phyloP scores from a whole-genome alignment of 2,888 invertebrate genomes.

The Unio delphinus region DNA sequence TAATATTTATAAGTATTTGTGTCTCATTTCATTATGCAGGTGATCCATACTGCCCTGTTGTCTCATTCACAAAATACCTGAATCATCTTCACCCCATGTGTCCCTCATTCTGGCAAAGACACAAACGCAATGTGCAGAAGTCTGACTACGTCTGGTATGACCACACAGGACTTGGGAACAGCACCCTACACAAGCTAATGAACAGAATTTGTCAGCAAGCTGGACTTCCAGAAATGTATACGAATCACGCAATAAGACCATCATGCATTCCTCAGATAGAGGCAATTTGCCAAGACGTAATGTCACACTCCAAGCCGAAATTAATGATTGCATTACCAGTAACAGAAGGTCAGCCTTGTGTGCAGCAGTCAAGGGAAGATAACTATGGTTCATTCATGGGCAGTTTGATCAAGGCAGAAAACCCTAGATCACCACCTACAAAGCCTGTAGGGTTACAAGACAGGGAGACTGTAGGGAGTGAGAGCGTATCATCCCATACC shows the following conservation, averaged over 20 bases:
- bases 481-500: too few species aligned
- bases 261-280: constrained; percentile 61
- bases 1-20: too few species aligned
- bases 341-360: too few species aligned
- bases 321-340: too few species aligned
- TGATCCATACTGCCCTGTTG: constrained; percentile 58
- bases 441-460: too few species aligned
- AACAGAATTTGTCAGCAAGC: constrained; percentile 43
- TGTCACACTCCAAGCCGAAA: constrained; percentile 4
- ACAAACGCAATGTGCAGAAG: constrained; percentile 52
- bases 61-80: constrained; percentile 57
- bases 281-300: constrained; percentile 43
- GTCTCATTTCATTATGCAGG: constrained; percentile 29
- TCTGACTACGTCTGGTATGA: constrained; percentile 63
- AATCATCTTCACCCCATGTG: constrained; percentile 64
- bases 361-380: too few species aligned
- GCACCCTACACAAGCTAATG: constrained; percentile 58
- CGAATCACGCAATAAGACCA: constrained; percentile 60
- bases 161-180: constrained; percentile 59
- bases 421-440: too few species aligned
- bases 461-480: too few species aligned
- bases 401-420: too few species aligned
- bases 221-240: constrained; percentile 59
- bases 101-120: constrained; percentile 62
- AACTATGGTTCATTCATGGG: too few species aligned